phyloP scores from a whole-genome alignment of 2,113 vertebrate genomes.

The Romanogobio albipinnatus region DNA sequence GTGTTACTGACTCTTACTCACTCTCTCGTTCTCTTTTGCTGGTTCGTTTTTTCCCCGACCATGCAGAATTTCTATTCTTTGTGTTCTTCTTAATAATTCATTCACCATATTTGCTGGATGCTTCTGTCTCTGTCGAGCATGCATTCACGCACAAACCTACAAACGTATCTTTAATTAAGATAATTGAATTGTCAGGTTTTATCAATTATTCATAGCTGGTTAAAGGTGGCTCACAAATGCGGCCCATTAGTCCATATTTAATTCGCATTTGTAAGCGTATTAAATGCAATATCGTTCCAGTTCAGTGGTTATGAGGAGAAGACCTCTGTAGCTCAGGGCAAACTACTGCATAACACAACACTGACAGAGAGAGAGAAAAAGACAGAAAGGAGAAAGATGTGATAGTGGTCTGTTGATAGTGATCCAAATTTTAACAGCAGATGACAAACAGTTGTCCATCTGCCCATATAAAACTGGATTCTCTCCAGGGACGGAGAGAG shows the following conservation, averaged over 20 bases:
- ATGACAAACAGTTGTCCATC: constrained; percentile 28
- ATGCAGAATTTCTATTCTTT: constrained; percentile 54
- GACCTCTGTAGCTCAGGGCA: constrained; percentile 15
- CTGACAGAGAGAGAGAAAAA: neutral
- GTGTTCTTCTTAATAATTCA: constrained; percentile 76
- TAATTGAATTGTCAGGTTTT: neutral
- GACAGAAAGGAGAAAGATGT: neutral
- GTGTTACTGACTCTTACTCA: neutral
- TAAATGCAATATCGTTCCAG: neutral
- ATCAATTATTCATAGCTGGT: constrained; percentile 16
- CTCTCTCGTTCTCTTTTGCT: neutral
- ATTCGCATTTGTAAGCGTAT: neutral
- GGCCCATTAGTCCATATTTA: neutral
- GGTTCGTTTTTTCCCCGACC: constrained; percentile 74
- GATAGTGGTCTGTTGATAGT: neutral
- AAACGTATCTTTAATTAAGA: neutral
- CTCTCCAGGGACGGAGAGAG: constrained; percentile 1
- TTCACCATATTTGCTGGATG: constrained; percentile 61
- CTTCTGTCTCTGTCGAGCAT: constrained; percentile 58
- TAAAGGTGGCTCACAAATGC: constrained; percentile 1
- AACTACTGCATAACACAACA: neutral
- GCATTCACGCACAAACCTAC: neutral
- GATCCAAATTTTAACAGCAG: constrained; percentile 28
- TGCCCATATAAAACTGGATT: constrained; percentile 18
- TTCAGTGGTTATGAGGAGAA: neutral